Percentiles rank a stretch among this genome's conserved stretches.
Conservation (phyloP, 2,888 invertebrate genomes). For the Macaria liturata region DNA sequence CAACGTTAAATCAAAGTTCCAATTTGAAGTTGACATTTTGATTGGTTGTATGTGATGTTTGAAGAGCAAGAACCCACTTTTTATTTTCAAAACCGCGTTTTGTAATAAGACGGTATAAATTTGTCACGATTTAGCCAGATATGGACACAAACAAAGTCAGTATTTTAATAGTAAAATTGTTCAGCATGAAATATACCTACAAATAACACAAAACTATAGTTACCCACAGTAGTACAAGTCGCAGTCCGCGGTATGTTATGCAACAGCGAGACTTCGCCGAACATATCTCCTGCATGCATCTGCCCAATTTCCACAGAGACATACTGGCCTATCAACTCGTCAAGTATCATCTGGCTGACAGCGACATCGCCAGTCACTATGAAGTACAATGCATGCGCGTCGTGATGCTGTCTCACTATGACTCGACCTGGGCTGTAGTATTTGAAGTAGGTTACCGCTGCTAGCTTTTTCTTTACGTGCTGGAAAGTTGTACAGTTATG, state of each 20-base stretch:
- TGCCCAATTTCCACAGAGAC: conserved; percentile 74
- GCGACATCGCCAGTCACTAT: conserved; percentile 83
- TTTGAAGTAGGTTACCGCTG: conserved; percentile 84
- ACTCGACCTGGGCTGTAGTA: conserved; percentile 83
- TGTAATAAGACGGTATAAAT: no score
- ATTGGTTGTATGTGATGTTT: no score
- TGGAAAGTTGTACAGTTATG: neutral
- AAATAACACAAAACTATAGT: conserved; percentile 33
- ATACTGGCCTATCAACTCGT: conserved; percentile 72
- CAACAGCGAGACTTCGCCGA: conserved; percentile 86
- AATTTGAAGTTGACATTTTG: no score
- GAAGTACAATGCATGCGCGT: conserved; percentile 85
- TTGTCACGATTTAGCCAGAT: no score
- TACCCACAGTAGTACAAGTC: conserved; percentile 82
- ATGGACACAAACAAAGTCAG: no score
- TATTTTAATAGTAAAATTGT: no score
- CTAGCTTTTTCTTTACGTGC: conserved; percentile 63
- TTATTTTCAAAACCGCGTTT: no score
- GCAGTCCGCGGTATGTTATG: conserved; percentile 84
- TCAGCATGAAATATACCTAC: no score
- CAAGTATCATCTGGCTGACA: conserved; percentile 76
- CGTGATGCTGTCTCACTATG: conserved; percentile 85
- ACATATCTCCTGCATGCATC: conserved; percentile 84
- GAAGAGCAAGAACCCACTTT: no score
- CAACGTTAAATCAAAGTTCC: no score